phyloP scores from a whole-genome alignment of 2,888 invertebrate species.

The Agrotis segetum region DNA sequence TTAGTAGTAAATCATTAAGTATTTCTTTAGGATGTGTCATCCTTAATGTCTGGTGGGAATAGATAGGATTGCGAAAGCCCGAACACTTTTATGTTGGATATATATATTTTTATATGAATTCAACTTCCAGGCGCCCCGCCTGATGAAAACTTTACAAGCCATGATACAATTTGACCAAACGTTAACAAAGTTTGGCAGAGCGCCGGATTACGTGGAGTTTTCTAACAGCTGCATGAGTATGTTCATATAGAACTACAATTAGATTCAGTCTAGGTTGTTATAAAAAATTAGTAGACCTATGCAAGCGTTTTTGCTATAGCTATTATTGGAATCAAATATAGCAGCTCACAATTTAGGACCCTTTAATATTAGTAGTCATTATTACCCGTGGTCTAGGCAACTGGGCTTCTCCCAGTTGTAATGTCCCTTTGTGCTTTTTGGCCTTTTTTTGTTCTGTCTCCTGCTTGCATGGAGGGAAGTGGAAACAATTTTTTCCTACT shows the following conservation, averaged over 20 bases:
- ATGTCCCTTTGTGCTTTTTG: too few relatives aligned
- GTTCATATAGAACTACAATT: slow-evolving; percentile 46
- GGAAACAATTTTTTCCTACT: too few relatives aligned
- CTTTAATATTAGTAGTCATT: too few relatives aligned
- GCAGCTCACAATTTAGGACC: too few relatives aligned
- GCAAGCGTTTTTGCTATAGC: too few relatives aligned
- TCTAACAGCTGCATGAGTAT: slow-evolving; percentile 60
- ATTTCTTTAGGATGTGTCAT: slow-evolving; percentile 78
- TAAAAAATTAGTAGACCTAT: slow-evolving; percentile 27
- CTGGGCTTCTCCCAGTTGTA: too few relatives aligned
- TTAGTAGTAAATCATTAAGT: slow-evolving; percentile 81
- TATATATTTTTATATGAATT: slow-evolving; percentile 67
- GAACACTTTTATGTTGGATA: slow-evolving; percentile 64
- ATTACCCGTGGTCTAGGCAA: too few relatives aligned
- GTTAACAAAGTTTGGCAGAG: slow-evolving; percentile 60
- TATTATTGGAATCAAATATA: too few relatives aligned
- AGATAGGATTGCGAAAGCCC: slow-evolving; percentile 74
- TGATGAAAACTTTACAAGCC: slow-evolving; percentile 70
- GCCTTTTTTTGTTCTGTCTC: too few relatives aligned
- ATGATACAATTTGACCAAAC: slow-evolving; percentile 60
- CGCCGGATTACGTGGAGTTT: slow-evolving; percentile 60
- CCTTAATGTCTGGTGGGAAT: slow-evolving; percentile 71
- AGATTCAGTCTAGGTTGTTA: slow-evolving; percentile 44
- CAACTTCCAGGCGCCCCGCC: slow-evolving; percentile 65
- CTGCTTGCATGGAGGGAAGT: too few relatives aligned